Conservation (phyloP, 53 echinoderm and acorn worm genomes). For the Patiria pectinifera region DNA sequence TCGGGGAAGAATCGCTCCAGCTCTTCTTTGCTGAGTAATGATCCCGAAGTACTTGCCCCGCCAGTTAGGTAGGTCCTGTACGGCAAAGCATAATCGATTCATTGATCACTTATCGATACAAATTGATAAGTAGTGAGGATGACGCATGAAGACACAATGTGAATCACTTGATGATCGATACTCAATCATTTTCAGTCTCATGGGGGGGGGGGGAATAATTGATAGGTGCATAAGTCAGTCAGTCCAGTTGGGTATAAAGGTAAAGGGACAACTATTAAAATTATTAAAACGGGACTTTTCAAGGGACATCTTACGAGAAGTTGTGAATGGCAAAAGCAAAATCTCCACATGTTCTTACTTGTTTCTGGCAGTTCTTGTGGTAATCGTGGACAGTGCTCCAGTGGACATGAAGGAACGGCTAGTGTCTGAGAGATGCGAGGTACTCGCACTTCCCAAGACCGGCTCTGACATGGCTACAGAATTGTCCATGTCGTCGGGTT, state of each 20-base stretch:
- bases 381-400: constrained; percentile 73
- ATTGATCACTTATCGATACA: neutral
- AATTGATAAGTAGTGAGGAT: too few species aligned
- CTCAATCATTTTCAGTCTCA: too few species aligned
- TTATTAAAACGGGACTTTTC: too few species aligned
- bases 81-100: neutral
- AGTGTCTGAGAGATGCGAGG: constrained; percentile 57
- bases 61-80: constrained; percentile 91
- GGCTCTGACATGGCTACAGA: constrained; percentile 74
- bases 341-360: constrained; percentile 57
- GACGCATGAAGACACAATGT: too few species aligned
- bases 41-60: constrained; percentile 78
- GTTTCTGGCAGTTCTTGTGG: constrained; percentile 75
- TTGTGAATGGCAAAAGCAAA: neutral
- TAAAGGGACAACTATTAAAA: too few species aligned
- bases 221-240: too few species aligned
- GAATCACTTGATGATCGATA: too few species aligned
- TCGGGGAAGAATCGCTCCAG: constrained; percentile 91
- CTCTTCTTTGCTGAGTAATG: constrained; percentile 89
- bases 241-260: too few species aligned
- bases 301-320: neutral
- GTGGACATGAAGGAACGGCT: constrained; percentile 80
- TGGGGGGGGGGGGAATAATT: too few species aligned
- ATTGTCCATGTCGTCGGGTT: constrained; percentile 9
- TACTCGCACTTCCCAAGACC: constrained; percentile 59